Base-by-base conservation (phyloP, 53 echinoderm and acorn worm genomes). In the Stichopus horrens region DNA sequence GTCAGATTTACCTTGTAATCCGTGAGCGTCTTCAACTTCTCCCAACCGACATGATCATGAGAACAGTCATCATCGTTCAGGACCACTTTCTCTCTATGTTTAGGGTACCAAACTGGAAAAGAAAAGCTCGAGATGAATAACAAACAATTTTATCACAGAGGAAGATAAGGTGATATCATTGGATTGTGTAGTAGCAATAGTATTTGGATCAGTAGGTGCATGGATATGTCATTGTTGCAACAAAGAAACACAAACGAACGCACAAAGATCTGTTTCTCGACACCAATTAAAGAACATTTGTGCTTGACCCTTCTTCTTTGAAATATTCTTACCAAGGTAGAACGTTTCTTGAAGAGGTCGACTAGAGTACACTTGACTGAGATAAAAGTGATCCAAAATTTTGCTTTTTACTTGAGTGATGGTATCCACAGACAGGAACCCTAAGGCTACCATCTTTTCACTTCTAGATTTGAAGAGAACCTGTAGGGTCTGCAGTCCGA, bases 361-460 rank as follows among this genome's bases (percentile, higher is more conserved):
- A 6, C 6, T 68, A 6, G 71, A 68, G 18, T 68, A 68, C 18
- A 68, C 19, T 18, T 68, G 71, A 18, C 18, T 16, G 18, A 68
- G 16, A 68, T 68, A 68, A 68, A 68, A 68, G 19, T 68, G 71
- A 68, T 68, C 71, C 71, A 68, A 68, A 16, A 68, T 68, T 68
- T 68, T 68, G 18, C 71, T 68, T 68, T 68, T 68, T 19, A 68
- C 71, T 68, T 68, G 71, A 16, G 16, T 68, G 71, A 68, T 68
- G 14, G 71, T 68, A 68, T 68, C 71, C 18, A 68, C 18, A 68
- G 6, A n/a, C 7, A 68, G 18, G 19, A 68, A 68, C 7, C 71
- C 5, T 68, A 68, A 16, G 18, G 16, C 16, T 11, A 68, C 71
- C 71, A 68, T 13, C 19, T 19, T 68, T 68, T 68, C 71, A 18